A percentile compares a stretch with the other conserved stretches of the same genome.
Conservation (phyloP, 1,140 invertebrate genomes). For the Leptinotarsa lineolata region DNA sequence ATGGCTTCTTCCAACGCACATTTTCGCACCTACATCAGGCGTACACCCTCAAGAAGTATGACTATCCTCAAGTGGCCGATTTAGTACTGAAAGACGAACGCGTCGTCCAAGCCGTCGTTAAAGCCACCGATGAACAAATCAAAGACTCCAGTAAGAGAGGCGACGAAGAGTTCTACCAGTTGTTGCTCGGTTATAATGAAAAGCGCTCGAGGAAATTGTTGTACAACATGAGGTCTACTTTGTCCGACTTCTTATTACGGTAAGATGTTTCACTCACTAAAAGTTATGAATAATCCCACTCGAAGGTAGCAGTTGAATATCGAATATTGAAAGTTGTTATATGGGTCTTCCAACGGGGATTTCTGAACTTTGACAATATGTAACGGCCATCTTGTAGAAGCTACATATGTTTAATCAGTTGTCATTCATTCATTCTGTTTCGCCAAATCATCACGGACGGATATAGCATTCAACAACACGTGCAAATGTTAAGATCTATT, state of each 20-base stretch:
- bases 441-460: no score
- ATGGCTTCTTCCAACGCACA: conserved; percentile 63
- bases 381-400: neutral
- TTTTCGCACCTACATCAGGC: conserved; percentile 67
- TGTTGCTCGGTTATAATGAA: conserved; percentile 63
- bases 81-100: conserved; percentile 72
- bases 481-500: no score
- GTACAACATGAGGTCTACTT: conserved; percentile 72
- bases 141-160: conserved; percentile 56
- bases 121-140: conserved; percentile 61
- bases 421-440: no score
- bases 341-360: neutral
- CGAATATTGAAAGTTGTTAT: neutral
- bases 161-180: conserved; percentile 58
- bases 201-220: conserved; percentile 70
- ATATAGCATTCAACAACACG: no score
- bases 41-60: conserved; percentile 62
- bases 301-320: neutral
- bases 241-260: conserved; percentile 70
- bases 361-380: neutral
- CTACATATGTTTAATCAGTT: no score
- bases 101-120: conserved; percentile 70
- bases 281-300: no score
- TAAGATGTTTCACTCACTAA: conserved; percentile 39
- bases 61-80: conserved; percentile 67